Conservation (phyloP, 1,140 invertebrate species). For the Tetramorium simillimum region DNA sequence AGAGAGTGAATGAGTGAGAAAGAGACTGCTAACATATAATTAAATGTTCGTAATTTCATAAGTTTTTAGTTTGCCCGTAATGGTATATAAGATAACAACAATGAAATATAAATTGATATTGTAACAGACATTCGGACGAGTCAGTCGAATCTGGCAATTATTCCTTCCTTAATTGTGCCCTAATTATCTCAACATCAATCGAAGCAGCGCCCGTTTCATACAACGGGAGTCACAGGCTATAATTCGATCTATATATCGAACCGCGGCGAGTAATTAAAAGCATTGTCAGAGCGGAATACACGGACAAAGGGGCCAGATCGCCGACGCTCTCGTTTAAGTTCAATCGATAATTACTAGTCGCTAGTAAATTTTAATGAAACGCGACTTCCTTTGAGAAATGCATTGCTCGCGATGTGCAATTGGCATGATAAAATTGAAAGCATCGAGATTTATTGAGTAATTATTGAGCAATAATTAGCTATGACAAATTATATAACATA, state of each 20-base stretch:
- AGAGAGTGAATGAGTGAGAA: not conserved
- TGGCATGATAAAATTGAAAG: not conserved
- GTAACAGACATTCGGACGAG: not conserved
- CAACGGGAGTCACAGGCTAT: conserved; percentile 1
- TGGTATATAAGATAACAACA: not conserved
- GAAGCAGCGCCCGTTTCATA: conserved; percentile 11
- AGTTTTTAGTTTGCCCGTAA: not conserved
- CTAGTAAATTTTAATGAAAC: conserved; percentile 57
- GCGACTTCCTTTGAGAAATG: conserved; percentile 16
- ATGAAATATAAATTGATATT: conserved; percentile 42
- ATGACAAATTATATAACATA: conserved; percentile 15
- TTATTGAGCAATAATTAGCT: not conserved
- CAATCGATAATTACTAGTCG: conserved; percentile 66
- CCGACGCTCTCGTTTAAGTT: conserved; percentile 14
- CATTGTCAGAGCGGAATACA: conserved; percentile 69
- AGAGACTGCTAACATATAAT: not conserved
- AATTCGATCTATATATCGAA: conserved; percentile 50
- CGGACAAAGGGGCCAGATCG: conserved; percentile 14
- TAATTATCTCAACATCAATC: conserved; percentile 50
- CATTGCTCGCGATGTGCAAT: not conserved
- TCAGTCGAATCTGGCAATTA: conserved; percentile 30
- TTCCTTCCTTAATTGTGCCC: conserved; percentile 43
- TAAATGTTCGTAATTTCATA: conserved; percentile 39
- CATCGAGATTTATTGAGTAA: not conserved
- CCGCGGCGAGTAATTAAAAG: conserved; percentile 68